Conservation (phyloP, 2,888 invertebrate species). For the Saturnia japonica region DNA sequence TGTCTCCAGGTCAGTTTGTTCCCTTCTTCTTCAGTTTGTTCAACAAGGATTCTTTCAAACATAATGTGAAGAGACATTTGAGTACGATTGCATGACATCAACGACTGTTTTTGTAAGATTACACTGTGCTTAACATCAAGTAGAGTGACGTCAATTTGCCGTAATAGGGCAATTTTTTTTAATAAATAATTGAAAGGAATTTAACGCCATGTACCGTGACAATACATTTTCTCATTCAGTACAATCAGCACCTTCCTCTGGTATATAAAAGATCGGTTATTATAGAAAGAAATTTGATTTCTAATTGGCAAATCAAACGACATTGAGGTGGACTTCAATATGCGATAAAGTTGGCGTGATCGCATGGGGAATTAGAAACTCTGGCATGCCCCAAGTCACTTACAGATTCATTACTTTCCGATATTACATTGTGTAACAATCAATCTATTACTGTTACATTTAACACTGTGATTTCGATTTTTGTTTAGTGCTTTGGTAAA, state of each 20-base stretch:
- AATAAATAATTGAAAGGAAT: too few species aligned
- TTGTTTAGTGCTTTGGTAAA: neutral
- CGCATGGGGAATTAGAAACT: slow-evolving; percentile 14
- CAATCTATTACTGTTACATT: neutral
- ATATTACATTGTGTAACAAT: slow-evolving; percentile 7
- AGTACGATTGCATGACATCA: too few species aligned
- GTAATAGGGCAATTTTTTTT: too few species aligned
- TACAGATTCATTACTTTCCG: neutral
- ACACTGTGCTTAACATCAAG: too few species aligned
- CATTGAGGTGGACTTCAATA: neutral
- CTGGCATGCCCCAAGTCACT: slow-evolving; percentile 2
- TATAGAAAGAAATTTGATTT: neutral
- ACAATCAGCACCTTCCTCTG: neutral
- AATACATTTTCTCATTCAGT: neutral
- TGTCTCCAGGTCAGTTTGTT: too few species aligned
- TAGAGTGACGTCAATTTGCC: too few species aligned
- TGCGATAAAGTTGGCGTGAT: slow-evolving; percentile 1
- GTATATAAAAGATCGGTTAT: neutral
- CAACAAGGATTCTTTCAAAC: too few species aligned
- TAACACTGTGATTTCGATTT: neutral
- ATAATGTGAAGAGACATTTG: too few species aligned
- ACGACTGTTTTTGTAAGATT: too few species aligned
- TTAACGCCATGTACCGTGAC: neutral
- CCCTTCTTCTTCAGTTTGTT: too few species aligned
- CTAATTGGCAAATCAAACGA: neutral